phyloP scores from a whole-genome alignment of 2,797 vertebrate species.

The Pterois miles region DNA sequence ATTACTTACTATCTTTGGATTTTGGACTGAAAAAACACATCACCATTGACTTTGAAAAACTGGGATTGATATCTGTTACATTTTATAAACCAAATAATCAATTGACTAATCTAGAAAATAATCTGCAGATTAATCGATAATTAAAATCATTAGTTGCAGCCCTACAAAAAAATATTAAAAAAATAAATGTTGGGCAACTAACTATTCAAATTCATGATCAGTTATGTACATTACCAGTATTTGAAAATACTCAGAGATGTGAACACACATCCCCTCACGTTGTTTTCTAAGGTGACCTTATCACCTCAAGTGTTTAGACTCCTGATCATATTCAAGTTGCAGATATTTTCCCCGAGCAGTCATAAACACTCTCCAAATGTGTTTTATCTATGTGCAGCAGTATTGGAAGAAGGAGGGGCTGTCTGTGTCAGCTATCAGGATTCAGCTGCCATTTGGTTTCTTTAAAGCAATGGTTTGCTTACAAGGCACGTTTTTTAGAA shows the following conservation, averaged over 20 bases:
- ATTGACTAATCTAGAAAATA: too few species aligned
- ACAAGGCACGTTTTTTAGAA: constrained; percentile 11
- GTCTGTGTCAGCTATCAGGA: constrained; percentile 29
- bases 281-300: constrained; percentile 1
- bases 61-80: fast-evolving
- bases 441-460: constrained; percentile 14
- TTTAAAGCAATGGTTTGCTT: constrained; percentile 27
- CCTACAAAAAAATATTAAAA: too few species aligned
- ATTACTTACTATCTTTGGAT: too few species aligned
- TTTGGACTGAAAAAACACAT: too few species aligned
- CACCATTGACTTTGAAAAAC: too few species aligned
- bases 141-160: too few species aligned
- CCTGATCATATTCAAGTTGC: constrained; percentile 21
- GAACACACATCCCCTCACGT: not conserved
- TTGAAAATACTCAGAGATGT: not conserved
- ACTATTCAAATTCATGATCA: not conserved
- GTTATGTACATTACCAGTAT: not conserved
- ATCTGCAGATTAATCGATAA: too few species aligned
- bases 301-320: constrained; percentile 12
- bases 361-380: constrained; percentile 43
- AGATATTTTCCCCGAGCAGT: constrained; percentile 40
- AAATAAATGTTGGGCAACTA: not conserved
- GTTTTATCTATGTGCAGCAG: constrained; percentile 51
- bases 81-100: too few species aligned
- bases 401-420: constrained; percentile 3